Percentiles rank a stretch among this genome's conserved stretches.
These are phyloP conservation scores for Pterocles burchelli DNA, from an alignment of 2,113 vertebrate genomes.

Conservation along the genomic window DNA sequence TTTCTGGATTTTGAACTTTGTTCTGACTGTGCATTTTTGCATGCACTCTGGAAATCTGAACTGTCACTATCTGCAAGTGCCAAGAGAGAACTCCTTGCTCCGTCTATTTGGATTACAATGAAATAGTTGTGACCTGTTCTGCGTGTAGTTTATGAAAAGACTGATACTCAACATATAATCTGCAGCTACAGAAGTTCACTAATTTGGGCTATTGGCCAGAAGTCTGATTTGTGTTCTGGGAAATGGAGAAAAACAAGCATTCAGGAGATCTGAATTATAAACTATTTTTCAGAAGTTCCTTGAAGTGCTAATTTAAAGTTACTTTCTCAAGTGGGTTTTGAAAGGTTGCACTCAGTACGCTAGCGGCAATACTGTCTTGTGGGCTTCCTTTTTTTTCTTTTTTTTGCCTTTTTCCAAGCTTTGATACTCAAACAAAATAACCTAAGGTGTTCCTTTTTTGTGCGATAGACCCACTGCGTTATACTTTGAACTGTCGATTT, in stretches of 20 bases:
- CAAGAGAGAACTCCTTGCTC: constrained; percentile 37
- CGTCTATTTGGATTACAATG: constrained; percentile 64
- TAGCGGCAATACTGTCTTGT: constrained; percentile 17
- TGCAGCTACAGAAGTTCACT: neutral
- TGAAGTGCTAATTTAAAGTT: constrained; percentile 10
- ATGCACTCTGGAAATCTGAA: constrained; percentile 33
- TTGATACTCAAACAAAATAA: neutral
- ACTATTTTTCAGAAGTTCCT: constrained; percentile 44
- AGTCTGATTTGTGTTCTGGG: constrained; percentile 27
- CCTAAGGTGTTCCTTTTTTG: neutral
- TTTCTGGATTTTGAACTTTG: constrained; percentile 65
- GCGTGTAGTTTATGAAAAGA: constrained; percentile 28
- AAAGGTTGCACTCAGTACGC: neutral
- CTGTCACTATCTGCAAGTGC: constrained; percentile 18
- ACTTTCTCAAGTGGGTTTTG: constrained; percentile 29
- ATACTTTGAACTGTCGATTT: constrained; percentile 26
- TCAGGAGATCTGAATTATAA: constrained; percentile 22
- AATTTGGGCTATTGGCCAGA: constrained; percentile 20
- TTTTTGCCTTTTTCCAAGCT: neutral
- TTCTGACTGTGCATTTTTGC: constrained; percentile 34
- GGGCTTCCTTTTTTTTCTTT: constrained; percentile 10
- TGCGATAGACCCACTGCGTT: constrained; percentile 38
- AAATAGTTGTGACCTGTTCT: constrained; percentile 26
- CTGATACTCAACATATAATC: constrained; percentile 34
- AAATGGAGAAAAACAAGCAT: constrained; percentile 38